Percentiles rank a stretch among this genome's conserved stretches.
Evolutionary conservation across 2,113 vertebrate species (phyloP).

Genomic region (Martes martes): DNA sequence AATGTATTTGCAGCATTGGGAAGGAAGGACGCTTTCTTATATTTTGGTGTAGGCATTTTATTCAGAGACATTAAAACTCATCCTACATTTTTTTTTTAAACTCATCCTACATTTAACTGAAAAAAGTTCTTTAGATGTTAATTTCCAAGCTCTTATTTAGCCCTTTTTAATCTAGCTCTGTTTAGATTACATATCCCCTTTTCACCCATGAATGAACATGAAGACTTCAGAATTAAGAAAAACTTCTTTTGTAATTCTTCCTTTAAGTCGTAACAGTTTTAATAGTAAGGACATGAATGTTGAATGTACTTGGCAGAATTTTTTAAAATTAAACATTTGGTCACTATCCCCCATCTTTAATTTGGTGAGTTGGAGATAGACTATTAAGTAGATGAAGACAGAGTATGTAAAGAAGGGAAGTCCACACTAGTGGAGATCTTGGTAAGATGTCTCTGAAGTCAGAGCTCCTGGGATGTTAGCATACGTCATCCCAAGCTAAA

Average conservation of each 20-base stretch:
- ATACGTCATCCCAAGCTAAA: not conserved
- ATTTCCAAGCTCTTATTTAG: not conserved
- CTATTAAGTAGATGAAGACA: not conserved
- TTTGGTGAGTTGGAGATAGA: not conserved
- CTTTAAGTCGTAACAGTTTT: not conserved
- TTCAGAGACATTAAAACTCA: not conserved
- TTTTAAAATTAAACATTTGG: constrained; percentile 1
- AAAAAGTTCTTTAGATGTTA: not conserved
- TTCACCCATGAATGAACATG: not conserved
- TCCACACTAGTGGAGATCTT: not conserved
- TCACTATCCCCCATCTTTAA: not conserved
- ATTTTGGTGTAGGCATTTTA: not conserved
- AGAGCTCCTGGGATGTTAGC: not conserved
- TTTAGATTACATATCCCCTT: not conserved
- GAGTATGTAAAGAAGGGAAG: constrained; percentile 16
- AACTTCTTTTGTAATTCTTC: not conserved
- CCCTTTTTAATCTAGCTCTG: not conserved
- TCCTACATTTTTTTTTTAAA: not conserved
- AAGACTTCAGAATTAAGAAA: not conserved
- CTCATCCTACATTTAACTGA: not conserved
- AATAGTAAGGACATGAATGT: not conserved
- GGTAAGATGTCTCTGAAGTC: not conserved
- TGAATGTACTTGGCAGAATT: not conserved
- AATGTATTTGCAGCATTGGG: not conserved
- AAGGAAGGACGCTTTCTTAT: not conserved